Evolutionary conservation across 1,140 invertebrate genomes (phyloP), one percentile per base, ranked within the genome.

Genomic region (Sminthurinus signatus): DNA sequence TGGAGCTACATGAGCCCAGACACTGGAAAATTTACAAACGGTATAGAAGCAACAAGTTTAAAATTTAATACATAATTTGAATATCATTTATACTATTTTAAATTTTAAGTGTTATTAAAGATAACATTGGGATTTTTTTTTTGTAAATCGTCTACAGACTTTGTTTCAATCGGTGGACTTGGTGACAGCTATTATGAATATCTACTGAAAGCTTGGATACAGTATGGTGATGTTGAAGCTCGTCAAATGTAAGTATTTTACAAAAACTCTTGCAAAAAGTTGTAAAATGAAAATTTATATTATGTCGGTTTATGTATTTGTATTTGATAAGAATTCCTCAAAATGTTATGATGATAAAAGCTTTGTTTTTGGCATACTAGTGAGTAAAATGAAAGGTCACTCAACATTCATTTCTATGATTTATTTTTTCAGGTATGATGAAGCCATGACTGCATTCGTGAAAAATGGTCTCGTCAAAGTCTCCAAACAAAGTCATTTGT

Each of bases 121-220:
- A 36, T 36, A 36, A 5, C n/a, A 46, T 10, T n/a, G 5, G 15
- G 19, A 46, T 10, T 46, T 5, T 14, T 46, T 46, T 14, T 46
- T 10, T 46, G 15, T 39, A 39, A 39, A 10, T 39, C 17, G 31
- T 5, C 3, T 32, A 1, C 62, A 85, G 82, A 78, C 65, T 80
- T 83, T 67, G 77, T 81, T 14, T 84, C 83, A 29, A 75, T 86
- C 62, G 84, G 84, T 27, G 84, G 82, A 2, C 74, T 85, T 21
- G 84, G 83, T 23, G 84, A 85, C 73, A 82, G 80, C 70, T 86
- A 85, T 71, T 85, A 85, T 74, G 85, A 86, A 73, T 86, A 86
- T 73, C 74, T 86, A 5, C 71, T 86, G 2, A 86, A 86, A 73
- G 75, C 79, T 3, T 85, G 80, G 77, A 70, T 86, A n/a, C 76